phyloP scores from a whole-genome alignment of 2,113 vertebrate species.

The Dendrocopos noguchii region DNA sequence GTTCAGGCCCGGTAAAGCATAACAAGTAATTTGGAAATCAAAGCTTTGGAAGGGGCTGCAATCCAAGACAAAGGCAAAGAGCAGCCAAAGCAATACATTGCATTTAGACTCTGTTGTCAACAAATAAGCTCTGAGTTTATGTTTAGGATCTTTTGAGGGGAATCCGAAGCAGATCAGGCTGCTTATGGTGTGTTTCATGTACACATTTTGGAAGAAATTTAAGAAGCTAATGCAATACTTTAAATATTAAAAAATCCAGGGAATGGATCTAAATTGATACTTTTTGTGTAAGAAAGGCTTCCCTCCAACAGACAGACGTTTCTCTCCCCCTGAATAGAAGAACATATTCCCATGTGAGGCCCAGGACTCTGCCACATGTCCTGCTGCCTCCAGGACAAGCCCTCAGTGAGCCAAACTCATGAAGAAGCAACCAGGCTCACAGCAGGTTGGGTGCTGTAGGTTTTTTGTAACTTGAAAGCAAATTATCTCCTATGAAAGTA shows the following conservation, averaged over 20 bases:
- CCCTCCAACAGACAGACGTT: neutral
- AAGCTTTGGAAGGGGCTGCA: constrained; percentile 1
- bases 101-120: neutral
- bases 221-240: neutral
- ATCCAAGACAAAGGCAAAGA: neutral
- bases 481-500: neutral
- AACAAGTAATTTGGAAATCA: constrained; percentile 1
- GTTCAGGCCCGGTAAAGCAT: neutral
- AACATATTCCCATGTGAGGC: neutral
- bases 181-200: neutral
- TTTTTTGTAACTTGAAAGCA: neutral
- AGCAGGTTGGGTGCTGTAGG: neutral
- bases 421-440: neutral
- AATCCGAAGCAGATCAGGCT: neutral
- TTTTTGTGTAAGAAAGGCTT: neutral
- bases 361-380: no score
- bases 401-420: fast-evolving
- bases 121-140: neutral
- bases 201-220: neutral
- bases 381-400: neutral
- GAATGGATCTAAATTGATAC: neutral
- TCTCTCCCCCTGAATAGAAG: neutral
- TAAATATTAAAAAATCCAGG: constrained; percentile 11
- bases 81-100: neutral
- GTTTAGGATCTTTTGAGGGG: neutral